These are phyloP conservation scores for Corythornis madagascariensis DNA, from an alignment of 2,113 vertebrate species.

Conservation along the genomic window DNA sequence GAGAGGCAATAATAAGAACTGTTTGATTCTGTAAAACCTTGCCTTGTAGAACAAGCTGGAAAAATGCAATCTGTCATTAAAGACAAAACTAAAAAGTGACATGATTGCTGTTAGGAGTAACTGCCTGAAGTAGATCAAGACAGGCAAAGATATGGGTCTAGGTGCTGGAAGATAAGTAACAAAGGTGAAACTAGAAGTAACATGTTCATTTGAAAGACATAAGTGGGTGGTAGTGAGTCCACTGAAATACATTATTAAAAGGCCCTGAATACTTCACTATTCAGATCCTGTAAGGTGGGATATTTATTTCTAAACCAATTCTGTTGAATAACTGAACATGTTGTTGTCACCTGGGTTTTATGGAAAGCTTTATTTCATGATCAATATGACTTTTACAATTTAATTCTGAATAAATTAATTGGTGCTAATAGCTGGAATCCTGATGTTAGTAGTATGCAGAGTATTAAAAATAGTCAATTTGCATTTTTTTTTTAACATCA, in stretches of 20 bases:
- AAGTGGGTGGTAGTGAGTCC: not conserved
- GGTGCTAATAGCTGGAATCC: constrained; percentile 41
- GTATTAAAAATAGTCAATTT: not conserved
- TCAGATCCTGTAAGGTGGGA: not conserved
- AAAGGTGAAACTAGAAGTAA: not conserved
- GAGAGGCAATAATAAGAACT: not conserved
- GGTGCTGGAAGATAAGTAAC: not conserved
- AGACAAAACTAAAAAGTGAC: not conserved
- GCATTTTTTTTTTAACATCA: constrained; percentile 22
- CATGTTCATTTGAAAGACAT: not conserved
- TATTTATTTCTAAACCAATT: not conserved
- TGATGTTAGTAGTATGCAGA: constrained; percentile 4
- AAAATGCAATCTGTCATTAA: not conserved
- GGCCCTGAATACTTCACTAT: not conserved
- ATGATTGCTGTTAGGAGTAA: not conserved
- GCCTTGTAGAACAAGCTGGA: not conserved
- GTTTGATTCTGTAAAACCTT: not conserved
- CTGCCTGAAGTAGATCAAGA: not conserved
- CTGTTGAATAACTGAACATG: not conserved
- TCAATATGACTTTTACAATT: not conserved
- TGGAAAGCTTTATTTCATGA: not conserved
- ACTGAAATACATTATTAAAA: not conserved
- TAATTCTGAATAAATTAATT: constrained; percentile 35
- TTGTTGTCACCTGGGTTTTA: not conserved
- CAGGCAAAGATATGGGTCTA: not conserved